phyloP scores from a whole-genome alignment of 2,797 vertebrate genomes.

The Mus minutoides region DNA sequence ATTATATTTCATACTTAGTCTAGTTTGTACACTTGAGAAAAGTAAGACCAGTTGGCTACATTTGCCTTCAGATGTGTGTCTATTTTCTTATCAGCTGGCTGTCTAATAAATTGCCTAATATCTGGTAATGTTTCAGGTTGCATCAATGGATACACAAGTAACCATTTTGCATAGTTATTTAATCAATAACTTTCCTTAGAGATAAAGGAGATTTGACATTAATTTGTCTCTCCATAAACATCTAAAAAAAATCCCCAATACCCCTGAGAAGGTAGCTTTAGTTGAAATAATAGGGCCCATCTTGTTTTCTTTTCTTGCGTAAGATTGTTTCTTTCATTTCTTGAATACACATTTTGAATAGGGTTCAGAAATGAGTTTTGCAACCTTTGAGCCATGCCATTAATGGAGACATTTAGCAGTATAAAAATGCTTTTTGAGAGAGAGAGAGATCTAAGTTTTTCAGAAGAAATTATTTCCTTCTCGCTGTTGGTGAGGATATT shows the following conservation, averaged over 20 bases:
- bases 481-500: conserved; percentile 29
- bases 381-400: conserved; percentile 48
- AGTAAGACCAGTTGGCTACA: not conserved
- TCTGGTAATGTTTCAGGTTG: not conserved
- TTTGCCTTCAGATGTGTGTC: not conserved
- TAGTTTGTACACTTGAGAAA: not conserved
- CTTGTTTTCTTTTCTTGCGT: conserved; percentile 26
- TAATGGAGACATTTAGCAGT: conserved; percentile 65
- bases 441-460: conserved; percentile 41
- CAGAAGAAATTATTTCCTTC: conserved; percentile 49
- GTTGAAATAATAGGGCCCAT: not conserved
- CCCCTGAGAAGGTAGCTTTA: not conserved
- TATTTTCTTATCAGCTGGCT: conserved; percentile 10
- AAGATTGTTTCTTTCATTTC: conserved; percentile 19
- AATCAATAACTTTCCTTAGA: not conserved
- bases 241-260: not conserved
- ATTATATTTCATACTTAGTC: not conserved
- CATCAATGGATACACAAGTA: not conserved
- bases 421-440: conserved; percentile 48
- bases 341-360: conserved; percentile 54
- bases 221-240: not conserved
- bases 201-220: conserved; percentile 9
- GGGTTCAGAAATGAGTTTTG: conserved; percentile 58
- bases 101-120: not conserved
- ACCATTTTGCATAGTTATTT: conserved; percentile 29